Conservation (phyloP, 2,797 vertebrate genomes). For the Gila robusta region DNA sequence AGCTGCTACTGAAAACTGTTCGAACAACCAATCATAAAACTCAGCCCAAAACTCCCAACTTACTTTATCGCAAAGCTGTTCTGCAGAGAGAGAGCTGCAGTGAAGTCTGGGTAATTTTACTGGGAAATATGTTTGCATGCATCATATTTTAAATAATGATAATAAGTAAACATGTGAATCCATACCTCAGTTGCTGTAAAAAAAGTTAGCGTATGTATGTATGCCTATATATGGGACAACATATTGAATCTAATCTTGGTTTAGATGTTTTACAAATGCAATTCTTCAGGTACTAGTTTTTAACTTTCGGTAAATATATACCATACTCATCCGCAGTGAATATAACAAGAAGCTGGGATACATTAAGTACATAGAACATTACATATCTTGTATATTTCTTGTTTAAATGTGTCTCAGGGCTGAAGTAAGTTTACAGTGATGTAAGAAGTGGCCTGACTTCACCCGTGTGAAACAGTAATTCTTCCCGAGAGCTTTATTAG, state of each 20-base stretch:
- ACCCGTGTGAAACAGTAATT: not conserved
- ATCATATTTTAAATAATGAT: not conserved
- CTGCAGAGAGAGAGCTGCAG: conserved; percentile 22
- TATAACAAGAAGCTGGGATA: not conserved
- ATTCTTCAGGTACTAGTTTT: too few species aligned
- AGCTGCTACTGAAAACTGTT: conserved; percentile 51
- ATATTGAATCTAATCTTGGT: too few species aligned
- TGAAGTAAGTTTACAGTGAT: not conserved
- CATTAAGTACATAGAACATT: not conserved
- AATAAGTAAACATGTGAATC: too few species aligned
- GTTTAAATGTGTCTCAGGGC: not conserved
- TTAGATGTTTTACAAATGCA: too few species aligned
- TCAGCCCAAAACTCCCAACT: conserved; percentile 39
- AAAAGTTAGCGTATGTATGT: too few species aligned
- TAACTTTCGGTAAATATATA: too few species aligned
- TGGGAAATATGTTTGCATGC: not conserved
- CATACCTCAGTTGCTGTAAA: too few species aligned
- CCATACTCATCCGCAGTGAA: not conserved
- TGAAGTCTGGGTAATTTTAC: conserved; percentile 25
- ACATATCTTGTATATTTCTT: not conserved
- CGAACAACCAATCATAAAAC: conserved; percentile 46
- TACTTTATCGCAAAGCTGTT: conserved; percentile 53
- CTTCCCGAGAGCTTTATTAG: not conserved
- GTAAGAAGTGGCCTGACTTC: not conserved
- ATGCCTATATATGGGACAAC: accelerated